Evolutionary conservation across 92 coral and sea anemone genomes (phyloP).

Genomic region (Pocillopora meandrina): DNA sequence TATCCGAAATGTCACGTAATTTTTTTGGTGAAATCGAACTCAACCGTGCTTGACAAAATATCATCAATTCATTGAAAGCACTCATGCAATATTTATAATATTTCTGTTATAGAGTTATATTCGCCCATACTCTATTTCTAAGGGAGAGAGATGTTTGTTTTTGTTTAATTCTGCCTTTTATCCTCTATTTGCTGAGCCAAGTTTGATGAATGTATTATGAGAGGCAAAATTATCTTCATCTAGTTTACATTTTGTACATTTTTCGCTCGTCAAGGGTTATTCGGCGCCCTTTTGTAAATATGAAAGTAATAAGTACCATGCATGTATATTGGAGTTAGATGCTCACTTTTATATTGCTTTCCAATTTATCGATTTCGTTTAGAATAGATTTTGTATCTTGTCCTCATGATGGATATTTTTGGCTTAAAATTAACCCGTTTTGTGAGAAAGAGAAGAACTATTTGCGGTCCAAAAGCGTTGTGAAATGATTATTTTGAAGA

Average conservation of each 20-base stretch:
- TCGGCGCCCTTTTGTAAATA: constrained; percentile 22
- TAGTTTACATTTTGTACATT: constrained; percentile 19
- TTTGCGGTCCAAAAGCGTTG: background rate
- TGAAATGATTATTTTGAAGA: background rate
- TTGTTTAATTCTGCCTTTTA: constrained; percentile 3
- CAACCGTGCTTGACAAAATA: background rate
- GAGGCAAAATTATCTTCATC: background rate
- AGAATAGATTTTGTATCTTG: background rate
- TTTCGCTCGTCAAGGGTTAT: constrained; percentile 18
- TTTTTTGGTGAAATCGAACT: background rate
- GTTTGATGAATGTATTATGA: background rate
- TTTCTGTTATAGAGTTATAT: background rate
- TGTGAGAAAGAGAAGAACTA: background rate
- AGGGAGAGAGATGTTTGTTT: background rate
- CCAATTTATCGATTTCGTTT: background rate
- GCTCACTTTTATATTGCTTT: background rate
- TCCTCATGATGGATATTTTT: background rate
- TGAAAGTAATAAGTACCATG: background rate
- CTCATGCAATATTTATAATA: constrained; percentile 14
- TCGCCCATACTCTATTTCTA: background rate
- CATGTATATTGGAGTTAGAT: background rate
- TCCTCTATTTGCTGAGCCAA: background rate
- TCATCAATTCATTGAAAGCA: background rate
- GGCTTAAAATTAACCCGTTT: background rate
- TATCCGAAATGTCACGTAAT: constrained; percentile 3